Conservation (phyloP, 2,888 invertebrate species). For the Endotricha flammealis region DNA sequence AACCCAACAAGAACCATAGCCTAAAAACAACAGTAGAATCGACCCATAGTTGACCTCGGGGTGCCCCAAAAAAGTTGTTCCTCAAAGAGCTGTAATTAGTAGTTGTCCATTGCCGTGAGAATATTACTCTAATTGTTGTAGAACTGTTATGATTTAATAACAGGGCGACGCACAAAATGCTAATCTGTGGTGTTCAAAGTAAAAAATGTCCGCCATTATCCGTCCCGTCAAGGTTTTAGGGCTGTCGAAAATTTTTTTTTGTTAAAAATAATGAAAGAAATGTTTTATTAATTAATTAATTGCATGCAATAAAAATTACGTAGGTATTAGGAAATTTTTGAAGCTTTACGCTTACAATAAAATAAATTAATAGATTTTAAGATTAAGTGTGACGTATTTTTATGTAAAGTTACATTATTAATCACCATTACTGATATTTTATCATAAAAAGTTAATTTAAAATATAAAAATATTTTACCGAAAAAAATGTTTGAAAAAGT, state of each 20-base stretch:
- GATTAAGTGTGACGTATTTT: too few species aligned
- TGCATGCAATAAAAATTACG: too few species aligned
- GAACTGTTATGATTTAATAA: conserved; percentile 59
- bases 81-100: conserved; percentile 35
- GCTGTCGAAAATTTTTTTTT: too few species aligned
- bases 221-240: conserved; percentile 39
- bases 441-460: too few species aligned
- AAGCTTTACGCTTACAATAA: neutral
- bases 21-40: conserved; percentile 7
- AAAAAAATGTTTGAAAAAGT: too few species aligned
- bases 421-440: too few species aligned
- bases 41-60: conserved; percentile 24
- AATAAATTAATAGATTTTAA: too few species aligned
- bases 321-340: neutral
- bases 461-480: too few species aligned
- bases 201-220: conserved; percentile 52
- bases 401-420: too few species aligned
- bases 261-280: too few species aligned
- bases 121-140: conserved; percentile 42
- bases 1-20: conserved; percentile 5
- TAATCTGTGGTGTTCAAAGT: conserved; percentile 33
- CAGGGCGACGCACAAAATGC: conserved; percentile 51
- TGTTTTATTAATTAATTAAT: too few species aligned
- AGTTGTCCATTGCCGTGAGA: conserved; percentile 45
- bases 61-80: conserved; percentile 22